Evolutionary conservation across 2,888 invertebrate genomes (phyloP).

Genomic region (Apantesis nais): DNA sequence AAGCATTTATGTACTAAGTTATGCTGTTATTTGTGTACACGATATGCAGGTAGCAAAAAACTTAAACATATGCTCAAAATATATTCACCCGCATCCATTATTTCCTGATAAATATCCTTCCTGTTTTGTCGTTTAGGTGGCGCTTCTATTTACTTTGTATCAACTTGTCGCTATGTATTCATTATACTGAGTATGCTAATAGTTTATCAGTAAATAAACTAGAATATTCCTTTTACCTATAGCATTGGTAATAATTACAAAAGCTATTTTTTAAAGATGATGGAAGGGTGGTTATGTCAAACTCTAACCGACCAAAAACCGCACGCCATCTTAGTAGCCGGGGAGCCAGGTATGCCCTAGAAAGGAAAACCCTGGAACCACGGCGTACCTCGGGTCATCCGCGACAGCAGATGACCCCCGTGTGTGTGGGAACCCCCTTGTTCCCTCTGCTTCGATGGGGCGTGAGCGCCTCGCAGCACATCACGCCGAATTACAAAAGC

Average conservation of each 20-base stretch:
- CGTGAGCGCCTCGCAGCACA: too few relatives aligned
- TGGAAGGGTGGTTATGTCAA: too few relatives aligned
- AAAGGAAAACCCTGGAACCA: too few relatives aligned
- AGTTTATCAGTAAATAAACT: background rate
- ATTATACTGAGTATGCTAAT: background rate
- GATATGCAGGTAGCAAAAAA: background rate
- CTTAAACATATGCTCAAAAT: background rate
- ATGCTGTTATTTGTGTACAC: background rate
- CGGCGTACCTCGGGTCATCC: too few relatives aligned
- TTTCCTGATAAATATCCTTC: background rate
- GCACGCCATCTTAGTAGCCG: too few relatives aligned
- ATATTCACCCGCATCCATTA: constrained; percentile 4
- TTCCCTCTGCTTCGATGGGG: too few relatives aligned
- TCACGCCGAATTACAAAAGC: too few relatives aligned
- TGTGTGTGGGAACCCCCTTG: too few relatives aligned
- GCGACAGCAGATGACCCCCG: too few relatives aligned
- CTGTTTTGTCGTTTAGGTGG: background rate
- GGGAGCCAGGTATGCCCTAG: too few relatives aligned
- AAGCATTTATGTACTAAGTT: background rate
- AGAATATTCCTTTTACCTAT: background rate
- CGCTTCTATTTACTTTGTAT: background rate
- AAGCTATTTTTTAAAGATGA: background rate
- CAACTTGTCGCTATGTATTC: background rate
- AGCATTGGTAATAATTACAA: background rate
- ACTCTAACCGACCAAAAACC: too few relatives aligned